phyloP scores from a whole-genome alignment of 2,888 invertebrate genomes.

The Dromius quadrimaculatus region DNA sequence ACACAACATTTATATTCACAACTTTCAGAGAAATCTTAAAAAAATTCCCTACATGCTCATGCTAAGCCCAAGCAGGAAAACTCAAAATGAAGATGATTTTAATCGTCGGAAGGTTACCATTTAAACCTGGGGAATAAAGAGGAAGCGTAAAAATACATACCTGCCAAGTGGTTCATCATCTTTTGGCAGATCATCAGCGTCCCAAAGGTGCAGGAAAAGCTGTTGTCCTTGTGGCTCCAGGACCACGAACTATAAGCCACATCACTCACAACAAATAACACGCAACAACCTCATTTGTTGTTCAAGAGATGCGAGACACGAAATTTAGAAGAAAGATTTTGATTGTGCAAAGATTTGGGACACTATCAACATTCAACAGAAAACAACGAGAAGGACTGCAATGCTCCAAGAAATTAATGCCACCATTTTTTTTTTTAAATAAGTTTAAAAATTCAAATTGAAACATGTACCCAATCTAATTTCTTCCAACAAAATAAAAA shows the following conservation, averaged over 20 bases:
- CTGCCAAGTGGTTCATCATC: constrained; percentile 90
- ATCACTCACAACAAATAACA: constrained; percentile 63
- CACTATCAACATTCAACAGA: constrained; percentile 61
- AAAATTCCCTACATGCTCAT: constrained; percentile 28
- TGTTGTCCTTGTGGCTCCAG: constrained; percentile 79
- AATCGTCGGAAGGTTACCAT: background rate
- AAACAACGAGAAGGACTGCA: constrained; percentile 14
- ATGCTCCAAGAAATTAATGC: too few species aligned
- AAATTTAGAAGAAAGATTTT: constrained; percentile 43
- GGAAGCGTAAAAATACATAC: constrained; percentile 68
- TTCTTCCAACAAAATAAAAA: too few species aligned
- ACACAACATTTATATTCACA: constrained; percentile 41
- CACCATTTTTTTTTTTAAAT: too few species aligned
- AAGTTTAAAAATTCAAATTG: too few species aligned
- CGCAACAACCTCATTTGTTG: constrained; percentile 18
- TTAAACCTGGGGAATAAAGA: background rate
- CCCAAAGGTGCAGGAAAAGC: constrained; percentile 82
- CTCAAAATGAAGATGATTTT: constrained; percentile 38
- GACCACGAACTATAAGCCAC: constrained; percentile 65
- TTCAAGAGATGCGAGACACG: constrained; percentile 6
- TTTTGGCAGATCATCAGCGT: constrained; percentile 86
- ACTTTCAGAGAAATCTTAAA: constrained; percentile 56
- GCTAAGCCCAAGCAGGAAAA: constrained; percentile 40
- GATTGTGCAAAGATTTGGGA: constrained; percentile 4
- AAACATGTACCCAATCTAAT: too few species aligned